phyloP scores from a whole-genome alignment of 1,140 invertebrate species.

The Brachionus paranguensis region DNA sequence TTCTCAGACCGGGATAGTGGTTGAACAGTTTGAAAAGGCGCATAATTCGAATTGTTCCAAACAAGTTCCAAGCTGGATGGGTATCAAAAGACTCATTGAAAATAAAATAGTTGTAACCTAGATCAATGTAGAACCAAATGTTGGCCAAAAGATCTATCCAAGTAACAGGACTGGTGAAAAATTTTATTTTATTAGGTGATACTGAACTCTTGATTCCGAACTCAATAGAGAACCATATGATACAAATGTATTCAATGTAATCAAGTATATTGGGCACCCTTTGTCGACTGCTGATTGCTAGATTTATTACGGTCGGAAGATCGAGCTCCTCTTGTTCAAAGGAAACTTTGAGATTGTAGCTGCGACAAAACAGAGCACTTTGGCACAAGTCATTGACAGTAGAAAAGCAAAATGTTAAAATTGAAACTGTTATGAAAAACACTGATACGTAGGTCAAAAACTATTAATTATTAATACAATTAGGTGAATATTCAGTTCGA shows the following conservation, averaged over 20 bases:
- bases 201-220: conserved; percentile 49
- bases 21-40: conserved; percentile 50
- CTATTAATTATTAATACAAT: background rate
- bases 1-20: conserved; percentile 51
- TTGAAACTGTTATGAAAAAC: conserved; percentile 34
- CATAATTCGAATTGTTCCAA: conserved; percentile 50
- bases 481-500: background rate
- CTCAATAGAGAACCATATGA: conserved; percentile 35
- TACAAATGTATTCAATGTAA: conserved; percentile 11
- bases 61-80: conserved; percentile 43
- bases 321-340: background rate
- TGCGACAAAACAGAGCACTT: conserved; percentile 23
- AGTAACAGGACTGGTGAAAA: conserved; percentile 56
- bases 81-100: background rate
- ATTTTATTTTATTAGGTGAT: conserved; percentile 53
- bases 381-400: conserved; percentile 21
- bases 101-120: conserved; percentile 24
- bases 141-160: conserved; percentile 55
- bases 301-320: background rate
- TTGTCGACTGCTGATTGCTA: background rate
- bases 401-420: conserved; percentile 12
- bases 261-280: background rate
- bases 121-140: conserved; percentile 23
- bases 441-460: background rate
- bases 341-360: conserved; percentile 20